These are phyloP conservation scores for Apamea crenata DNA, from an alignment of 2,888 invertebrate genomes.

Conservation along the genomic window DNA sequence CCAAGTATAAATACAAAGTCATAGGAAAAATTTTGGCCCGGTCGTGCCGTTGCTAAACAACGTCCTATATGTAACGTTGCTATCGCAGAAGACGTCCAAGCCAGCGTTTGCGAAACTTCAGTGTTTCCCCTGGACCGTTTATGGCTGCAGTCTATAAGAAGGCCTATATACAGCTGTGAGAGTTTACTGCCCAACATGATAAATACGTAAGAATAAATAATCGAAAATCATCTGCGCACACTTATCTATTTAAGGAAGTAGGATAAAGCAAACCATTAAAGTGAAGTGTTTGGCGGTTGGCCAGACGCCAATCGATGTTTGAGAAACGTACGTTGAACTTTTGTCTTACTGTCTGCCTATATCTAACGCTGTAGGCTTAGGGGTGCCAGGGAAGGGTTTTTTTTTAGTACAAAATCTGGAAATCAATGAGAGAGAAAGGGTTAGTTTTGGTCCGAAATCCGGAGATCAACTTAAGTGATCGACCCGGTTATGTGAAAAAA, in stretches of 20 bases:
- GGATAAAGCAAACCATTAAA: slow-evolving; percentile 82
- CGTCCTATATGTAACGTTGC: background rate
- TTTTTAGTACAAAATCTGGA: background rate
- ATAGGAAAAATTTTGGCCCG: background rate
- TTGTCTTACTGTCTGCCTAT: slow-evolving; percentile 74
- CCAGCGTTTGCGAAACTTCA: background rate
- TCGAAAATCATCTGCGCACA: slow-evolving; percentile 58
- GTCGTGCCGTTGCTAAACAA: background rate
- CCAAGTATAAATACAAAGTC: background rate
- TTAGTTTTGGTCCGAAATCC: background rate
- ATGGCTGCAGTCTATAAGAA: background rate
- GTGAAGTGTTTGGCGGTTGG: slow-evolving; percentile 86
- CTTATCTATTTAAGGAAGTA: slow-evolving; percentile 87
- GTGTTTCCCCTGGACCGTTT: background rate
- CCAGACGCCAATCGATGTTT: slow-evolving; percentile 85
- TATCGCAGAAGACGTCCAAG: background rate
- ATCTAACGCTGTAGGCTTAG: slow-evolving; percentile 46
- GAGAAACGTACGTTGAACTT: slow-evolving; percentile 84
- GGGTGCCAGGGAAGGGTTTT: slow-evolving; percentile 7
- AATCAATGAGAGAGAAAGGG: background rate
- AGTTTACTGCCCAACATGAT: slow-evolving; percentile 15
- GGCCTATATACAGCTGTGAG: slow-evolving; percentile 7
- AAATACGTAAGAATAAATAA: slow-evolving; percentile 40
- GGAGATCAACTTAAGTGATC: background rate
- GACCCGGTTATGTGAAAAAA: background rate